Base-by-base conservation (phyloP, 2,888 invertebrate genomes). In the Nowickia ferox region DNA sequence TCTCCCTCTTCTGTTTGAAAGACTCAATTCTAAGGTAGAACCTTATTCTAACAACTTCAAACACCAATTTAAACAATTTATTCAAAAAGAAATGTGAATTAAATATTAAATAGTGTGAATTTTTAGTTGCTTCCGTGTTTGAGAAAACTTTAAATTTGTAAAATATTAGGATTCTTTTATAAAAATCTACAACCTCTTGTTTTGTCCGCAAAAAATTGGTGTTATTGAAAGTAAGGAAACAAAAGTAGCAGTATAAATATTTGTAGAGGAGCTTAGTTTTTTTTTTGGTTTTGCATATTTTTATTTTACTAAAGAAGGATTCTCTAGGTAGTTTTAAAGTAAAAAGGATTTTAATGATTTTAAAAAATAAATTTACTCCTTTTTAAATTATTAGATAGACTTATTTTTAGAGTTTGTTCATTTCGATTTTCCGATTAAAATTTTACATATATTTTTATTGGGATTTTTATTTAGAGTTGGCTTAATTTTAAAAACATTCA, bases 171-270 rank as follows among this genome's bases (percentile, higher is more conserved):
- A 69, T 85, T 77, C 42, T 76, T 75, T 82, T 83, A 86, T 86
- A 86, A 86, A 86, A 86, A 86, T 86, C 83, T 86, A 86, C 86
- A 86, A 86, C 86, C 86, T 83, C 77, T 83, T 83, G 38, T 42
- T 74, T 68, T 75, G 15, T 61, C 63, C 17, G 61, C 76, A 77
- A 71, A 83, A 86, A 86, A 77, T 86, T 86, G 83, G 86, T 83
- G 83, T 78, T 86, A 55, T 66, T 63, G 74, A 61, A 86, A 86
- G 80, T 2, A 48, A 48, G 75, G 89, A 89, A 88, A 89, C 90
- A 89, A 72, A 55, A 22, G 42, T 77, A 57, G 53, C 55, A 38
- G 61, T 46, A 68, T 44, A 46, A n/a, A 19, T 40, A 13, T 42
- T 15, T 38, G 5, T 15, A n/a, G 40, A 40, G 38, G 13, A 59